These are phyloP conservation scores for Clinocottus analis DNA, from an alignment of 2,113 vertebrate genomes.

Conservation along the genomic window DNA sequence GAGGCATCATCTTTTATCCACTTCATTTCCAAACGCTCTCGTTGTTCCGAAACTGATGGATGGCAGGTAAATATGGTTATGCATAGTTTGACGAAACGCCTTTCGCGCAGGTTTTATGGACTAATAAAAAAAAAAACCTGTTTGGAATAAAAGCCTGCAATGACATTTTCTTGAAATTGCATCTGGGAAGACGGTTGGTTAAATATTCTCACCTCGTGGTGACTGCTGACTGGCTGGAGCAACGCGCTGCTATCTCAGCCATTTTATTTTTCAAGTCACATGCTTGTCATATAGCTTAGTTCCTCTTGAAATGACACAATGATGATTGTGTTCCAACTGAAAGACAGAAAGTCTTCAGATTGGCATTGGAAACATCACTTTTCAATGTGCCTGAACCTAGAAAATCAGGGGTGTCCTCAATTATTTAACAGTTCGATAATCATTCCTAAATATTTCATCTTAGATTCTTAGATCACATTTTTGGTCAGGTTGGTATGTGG, in stretches of 20 bases:
- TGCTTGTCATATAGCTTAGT: background rate
- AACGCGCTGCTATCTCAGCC: background rate
- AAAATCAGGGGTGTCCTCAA: background rate
- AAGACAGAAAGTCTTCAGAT: background rate
- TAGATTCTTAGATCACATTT: background rate
- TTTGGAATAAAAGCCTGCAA: background rate
- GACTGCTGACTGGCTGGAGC: background rate
- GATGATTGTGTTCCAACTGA: background rate
- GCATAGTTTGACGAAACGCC: background rate
- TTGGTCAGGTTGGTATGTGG: background rate
- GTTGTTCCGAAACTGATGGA: conserved; percentile 5
- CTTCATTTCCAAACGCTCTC: conserved; percentile 1
- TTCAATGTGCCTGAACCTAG: background rate
- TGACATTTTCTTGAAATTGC: conserved; percentile 1
- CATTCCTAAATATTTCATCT: background rate
- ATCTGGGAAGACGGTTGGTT: conserved; percentile 1
- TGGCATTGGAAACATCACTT: background rate
- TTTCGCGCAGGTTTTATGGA: background rate
- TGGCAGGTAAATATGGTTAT: background rate
- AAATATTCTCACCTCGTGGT: background rate
- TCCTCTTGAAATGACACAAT: background rate
- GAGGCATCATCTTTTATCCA: conserved; percentile 5
- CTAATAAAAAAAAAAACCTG: conserved; percentile 4
- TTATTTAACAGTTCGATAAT: background rate
- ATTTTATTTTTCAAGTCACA: conserved; percentile 4